A percentile compares a stretch with the other conserved stretches of the same genome.
Conservation (phyloP, 2,888 invertebrate species). For the Phymatocera aterrima region DNA sequence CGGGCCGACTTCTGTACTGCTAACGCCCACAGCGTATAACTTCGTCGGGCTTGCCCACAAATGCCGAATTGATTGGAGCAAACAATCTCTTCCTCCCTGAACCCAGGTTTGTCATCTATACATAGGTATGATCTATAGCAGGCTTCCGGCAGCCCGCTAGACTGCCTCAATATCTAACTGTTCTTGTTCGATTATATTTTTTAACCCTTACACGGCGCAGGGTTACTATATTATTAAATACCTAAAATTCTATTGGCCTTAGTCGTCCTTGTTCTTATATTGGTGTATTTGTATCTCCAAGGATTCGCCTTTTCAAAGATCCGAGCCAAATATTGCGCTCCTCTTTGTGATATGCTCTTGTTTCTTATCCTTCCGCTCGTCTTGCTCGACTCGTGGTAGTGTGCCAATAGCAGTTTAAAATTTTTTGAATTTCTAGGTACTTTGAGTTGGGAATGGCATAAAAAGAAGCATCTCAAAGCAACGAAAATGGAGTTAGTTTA, state of each 20-base stretch:
- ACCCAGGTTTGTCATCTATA: neutral
- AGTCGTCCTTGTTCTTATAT: too few relatives aligned
- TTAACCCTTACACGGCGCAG: too few relatives aligned
- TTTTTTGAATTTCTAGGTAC: neutral
- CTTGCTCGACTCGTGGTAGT: neutral
- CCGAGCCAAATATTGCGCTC: neutral
- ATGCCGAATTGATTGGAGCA: conserved; percentile 19
- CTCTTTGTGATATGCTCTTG: neutral
- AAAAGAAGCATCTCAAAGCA: neutral
- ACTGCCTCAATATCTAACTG: neutral
- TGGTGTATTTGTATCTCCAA: too few relatives aligned
- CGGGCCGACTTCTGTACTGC: neutral
- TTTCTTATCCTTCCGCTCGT: neutral
- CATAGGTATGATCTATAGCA: neutral
- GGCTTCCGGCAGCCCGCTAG: neutral
- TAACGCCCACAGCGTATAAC: conserved; percentile 18
- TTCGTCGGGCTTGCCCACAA: conserved; percentile 14
- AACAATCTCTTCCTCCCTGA: neutral
- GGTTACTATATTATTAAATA: too few relatives aligned
- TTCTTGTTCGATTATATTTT: neutral
- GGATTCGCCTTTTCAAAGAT: neutral
- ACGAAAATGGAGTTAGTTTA: conserved; percentile 20
- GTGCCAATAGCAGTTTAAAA: neutral
- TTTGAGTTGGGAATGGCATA: neutral
- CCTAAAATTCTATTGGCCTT: too few relatives aligned